Percentiles rank a stretch among this genome's conserved stretches.
Evolutionary conservation across 2,797 vertebrate genomes (phyloP).

Genomic region (Brotogeris chrysoptera): DNA sequence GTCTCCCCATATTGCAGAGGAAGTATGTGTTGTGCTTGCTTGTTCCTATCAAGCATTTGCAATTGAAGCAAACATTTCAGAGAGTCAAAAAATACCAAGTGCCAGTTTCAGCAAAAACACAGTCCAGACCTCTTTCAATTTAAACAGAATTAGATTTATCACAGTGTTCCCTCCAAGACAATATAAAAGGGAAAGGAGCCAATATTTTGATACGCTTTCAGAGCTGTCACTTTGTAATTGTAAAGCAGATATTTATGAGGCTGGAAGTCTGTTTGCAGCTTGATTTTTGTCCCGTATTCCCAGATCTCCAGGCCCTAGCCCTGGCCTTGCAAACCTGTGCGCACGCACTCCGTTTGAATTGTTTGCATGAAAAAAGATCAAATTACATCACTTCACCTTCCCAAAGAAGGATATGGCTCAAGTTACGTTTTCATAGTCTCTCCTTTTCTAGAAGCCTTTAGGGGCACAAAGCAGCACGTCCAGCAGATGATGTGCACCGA

Average conservation of each 20-base stretch:
- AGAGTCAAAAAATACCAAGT: constrained; percentile 10
- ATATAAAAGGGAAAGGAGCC: constrained; percentile 10
- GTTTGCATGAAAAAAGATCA: constrained; percentile 41
- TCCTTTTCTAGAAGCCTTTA: not conserved
- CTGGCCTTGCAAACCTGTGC: not conserved
- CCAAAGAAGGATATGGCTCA: constrained; percentile 41
- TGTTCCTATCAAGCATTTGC: not conserved
- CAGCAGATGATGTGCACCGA: not conserved
- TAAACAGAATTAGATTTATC: constrained; percentile 37
- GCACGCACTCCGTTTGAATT: constrained; percentile 29
- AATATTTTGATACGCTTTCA: constrained; percentile 38
- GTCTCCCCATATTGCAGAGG: not conserved
- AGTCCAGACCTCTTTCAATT: constrained; percentile 42
- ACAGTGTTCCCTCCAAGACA: not conserved
- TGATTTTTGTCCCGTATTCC: constrained; percentile 29
- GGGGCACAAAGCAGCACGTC: not conserved
- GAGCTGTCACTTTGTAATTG: constrained; percentile 50
- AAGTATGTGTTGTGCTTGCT: not conserved
- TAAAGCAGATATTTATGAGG: constrained; percentile 49
- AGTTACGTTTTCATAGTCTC: constrained; percentile 25
- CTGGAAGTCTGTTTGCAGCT: constrained; percentile 30
- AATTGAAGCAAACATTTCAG: constrained; percentile 36
- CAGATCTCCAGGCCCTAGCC: not conserved
- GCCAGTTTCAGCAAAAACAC: constrained; percentile 36
- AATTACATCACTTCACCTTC: constrained; percentile 46